phyloP scores from a whole-genome alignment of 2,113 vertebrate genomes.

The Rhabdornis inornatus region DNA sequence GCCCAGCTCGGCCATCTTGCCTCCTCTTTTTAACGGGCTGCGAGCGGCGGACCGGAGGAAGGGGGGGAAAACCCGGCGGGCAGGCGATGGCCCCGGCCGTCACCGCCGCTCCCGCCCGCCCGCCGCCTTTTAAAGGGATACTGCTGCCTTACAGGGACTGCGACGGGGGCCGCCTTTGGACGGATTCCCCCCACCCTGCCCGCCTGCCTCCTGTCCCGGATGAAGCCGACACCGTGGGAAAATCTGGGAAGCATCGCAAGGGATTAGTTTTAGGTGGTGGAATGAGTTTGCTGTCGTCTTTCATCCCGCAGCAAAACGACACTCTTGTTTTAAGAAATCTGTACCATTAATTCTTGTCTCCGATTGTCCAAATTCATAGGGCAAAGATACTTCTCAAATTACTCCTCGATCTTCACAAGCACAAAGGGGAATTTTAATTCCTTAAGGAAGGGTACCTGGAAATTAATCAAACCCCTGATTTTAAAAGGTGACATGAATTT shows the following conservation, averaged over 20 bases:
- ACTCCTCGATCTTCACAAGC: not conserved
- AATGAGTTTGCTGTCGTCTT: not conserved
- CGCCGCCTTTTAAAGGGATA: conserved; percentile 76
- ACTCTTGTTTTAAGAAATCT: not conserved
- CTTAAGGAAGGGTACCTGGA: not conserved
- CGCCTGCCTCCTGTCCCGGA: not conserved
- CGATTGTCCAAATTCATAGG: not conserved
- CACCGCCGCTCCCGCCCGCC: not conserved
- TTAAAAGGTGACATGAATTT: not conserved
- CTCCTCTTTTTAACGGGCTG: conserved; percentile 44
- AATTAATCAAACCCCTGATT: not conserved
- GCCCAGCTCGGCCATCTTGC: conserved; percentile 94
- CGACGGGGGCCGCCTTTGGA: rapidly evolving
- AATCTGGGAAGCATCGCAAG: not conserved
- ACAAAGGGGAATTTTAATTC: not conserved
- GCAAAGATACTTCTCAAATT: not conserved
- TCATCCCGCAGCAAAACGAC: not conserved
- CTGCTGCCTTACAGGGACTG: not conserved
- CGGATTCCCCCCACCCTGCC: not conserved
- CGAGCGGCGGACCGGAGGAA: conserved; percentile 17
- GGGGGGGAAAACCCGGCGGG: conserved; percentile 17
- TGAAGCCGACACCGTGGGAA: not conserved
- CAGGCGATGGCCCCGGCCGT: conserved; percentile 38
- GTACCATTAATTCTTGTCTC: too few relatives aligned
- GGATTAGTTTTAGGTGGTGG: rapidly evolving